phyloP scores from a whole-genome alignment of 2,113 vertebrate species.

The Malurus cyaneus region DNA sequence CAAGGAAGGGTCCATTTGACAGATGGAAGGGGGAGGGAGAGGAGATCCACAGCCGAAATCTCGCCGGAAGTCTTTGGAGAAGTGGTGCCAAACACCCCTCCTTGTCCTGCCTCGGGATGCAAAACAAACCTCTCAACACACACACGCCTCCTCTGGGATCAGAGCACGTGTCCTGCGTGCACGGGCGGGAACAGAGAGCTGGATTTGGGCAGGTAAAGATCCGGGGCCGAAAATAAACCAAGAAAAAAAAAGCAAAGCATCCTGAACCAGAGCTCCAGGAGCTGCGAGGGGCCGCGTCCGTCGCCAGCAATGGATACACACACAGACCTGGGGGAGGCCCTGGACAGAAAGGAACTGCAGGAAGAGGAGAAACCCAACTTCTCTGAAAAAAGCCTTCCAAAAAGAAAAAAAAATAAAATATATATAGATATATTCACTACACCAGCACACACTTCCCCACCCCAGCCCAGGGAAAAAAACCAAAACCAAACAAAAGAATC shows the following conservation, averaged over 20 bases:
- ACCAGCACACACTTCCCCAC: constrained; percentile 64
- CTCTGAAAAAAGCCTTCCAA: constrained; percentile 32
- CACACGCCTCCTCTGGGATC: constrained; percentile 8
- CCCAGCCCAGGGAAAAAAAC: constrained; percentile 52
- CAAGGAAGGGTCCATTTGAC: constrained; percentile 67
- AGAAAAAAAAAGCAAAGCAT: not conserved
- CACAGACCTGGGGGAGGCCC: constrained; percentile 11
- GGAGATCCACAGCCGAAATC: constrained; percentile 66
- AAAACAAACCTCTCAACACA: not conserved
- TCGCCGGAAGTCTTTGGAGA: constrained; percentile 51
- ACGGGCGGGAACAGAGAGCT: not conserved
- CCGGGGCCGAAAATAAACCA: not conserved
- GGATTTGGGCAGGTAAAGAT: not conserved
- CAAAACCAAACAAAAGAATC: constrained; percentile 46
- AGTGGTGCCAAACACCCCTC: constrained; percentile 36
- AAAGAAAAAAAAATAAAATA: not conserved
- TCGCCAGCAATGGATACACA: constrained; percentile 47
- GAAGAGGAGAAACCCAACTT: constrained; percentile 43
- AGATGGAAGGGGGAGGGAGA: constrained; percentile 57
- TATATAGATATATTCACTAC: constrained; percentile 6
- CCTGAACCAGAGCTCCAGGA: not conserved
- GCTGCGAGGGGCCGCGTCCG: constrained; percentile 5
- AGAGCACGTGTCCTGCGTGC: not conserved
- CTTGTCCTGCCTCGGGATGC: not conserved
- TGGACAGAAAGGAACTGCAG: constrained; percentile 17